A percentile compares a stretch with the other conserved stretches of the same genome.
phyloP scores from a whole-genome alignment of 2,888 invertebrate species.

The Himalopsyche japonica region DNA sequence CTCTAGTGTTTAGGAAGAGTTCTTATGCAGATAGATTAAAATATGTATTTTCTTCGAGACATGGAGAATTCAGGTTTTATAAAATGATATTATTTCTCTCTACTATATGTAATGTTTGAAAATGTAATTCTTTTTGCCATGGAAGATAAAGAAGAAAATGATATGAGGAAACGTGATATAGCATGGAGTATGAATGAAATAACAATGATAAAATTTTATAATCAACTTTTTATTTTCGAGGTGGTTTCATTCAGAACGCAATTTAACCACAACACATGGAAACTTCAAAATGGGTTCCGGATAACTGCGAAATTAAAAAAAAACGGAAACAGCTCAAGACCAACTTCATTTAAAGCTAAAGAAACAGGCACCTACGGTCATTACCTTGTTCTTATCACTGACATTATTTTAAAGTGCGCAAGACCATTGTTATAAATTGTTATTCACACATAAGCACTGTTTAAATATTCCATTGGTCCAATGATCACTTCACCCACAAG shows the following conservation, averaged over 20 bases:
- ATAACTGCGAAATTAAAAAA: constrained; percentile 21
- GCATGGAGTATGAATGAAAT: constrained; percentile 3
- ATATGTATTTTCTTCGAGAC: too few species aligned
- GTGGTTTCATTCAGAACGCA: constrained; percentile 4
- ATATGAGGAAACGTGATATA: too few species aligned
- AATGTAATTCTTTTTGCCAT: too few species aligned
- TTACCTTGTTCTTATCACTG: constrained; percentile 39
- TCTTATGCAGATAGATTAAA: too few species aligned
- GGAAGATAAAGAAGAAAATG: too few species aligned
- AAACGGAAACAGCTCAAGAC: constrained; percentile 32
- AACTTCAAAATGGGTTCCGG: background rate
- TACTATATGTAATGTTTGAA: too few species aligned
- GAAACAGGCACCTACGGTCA: constrained; percentile 40
- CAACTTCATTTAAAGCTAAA: constrained; percentile 37
- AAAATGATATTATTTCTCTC: too few species aligned
- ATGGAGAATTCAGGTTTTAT: too few species aligned
- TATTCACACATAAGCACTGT: constrained; percentile 8
- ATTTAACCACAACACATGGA: background rate
- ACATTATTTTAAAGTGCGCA: constrained; percentile 11
- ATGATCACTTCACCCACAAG: background rate
- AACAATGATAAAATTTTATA: constrained; percentile 22
- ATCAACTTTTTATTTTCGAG: constrained; percentile 22
- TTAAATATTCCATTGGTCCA: background rate
- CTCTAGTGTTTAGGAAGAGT: too few species aligned
- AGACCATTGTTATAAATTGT: background rate